Base-by-base conservation (phyloP, 2,888 invertebrate species). In the Tipula lateralis region DNA sequence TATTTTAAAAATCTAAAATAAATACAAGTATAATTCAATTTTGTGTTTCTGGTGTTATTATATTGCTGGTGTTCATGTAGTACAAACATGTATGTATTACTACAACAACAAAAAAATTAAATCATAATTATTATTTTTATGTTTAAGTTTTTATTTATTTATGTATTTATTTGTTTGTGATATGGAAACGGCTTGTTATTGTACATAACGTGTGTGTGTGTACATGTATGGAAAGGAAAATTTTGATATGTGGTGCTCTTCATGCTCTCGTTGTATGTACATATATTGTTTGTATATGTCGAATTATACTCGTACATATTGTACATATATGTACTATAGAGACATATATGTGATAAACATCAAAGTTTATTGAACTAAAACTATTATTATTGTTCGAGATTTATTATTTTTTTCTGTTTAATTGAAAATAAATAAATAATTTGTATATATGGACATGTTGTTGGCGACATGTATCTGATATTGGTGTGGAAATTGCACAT, bases 1-100 rank as follows among this genome's bases (percentile, higher is more conserved):
- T 66, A 66, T 66, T 66, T 66, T 66, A 66, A 66, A 66, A 66
- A 66, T 66, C 66, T 66, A 66, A 66, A 66, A 66, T 66, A 66
- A 9, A 66, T 66, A 24, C 9, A 1, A 7, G 12, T 66, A 24
- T 66, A 66, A 66, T 66, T 66, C 66, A 66, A 66, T 66, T 66
- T 66, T 24, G 39, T 9, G 13, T 13, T 39, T 12, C 13, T 13
- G 39, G 4, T 39, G 13, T 39, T n/a, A n/a, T n/a, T n/a, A n/a
- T 50, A 16, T n/a, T 50, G 66, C 19, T 19, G 24, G 66, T 24
- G 24, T 24, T 24, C 19, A 66, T n/a, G n/a, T 19, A 66, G 9
- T 66, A 39, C 16, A n/a, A n/a, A n/a, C n/a, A n/a, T 24, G 5
- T 2, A 13, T 44, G n/a, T 16, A 16, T 16, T 66, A 24, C 24